These are phyloP conservation scores for Meiosimyza decipiens DNA, from an alignment of 2,888 invertebrate genomes.

Conservation along the genomic window DNA sequence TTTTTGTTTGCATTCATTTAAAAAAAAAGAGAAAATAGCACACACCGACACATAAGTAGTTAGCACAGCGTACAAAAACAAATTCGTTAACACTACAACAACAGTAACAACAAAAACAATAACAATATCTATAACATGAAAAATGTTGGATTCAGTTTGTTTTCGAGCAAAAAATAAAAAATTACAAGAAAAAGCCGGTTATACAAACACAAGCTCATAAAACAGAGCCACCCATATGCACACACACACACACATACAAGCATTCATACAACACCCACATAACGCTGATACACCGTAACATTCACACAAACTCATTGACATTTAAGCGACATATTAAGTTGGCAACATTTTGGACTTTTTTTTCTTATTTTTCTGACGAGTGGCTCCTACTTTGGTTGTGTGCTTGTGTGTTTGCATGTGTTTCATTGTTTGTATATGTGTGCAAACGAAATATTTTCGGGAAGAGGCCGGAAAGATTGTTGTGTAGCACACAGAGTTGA, in stretches of 20 bases:
- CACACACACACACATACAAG: too few species aligned
- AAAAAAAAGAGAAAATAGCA: background rate
- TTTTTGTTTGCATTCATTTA: background rate
- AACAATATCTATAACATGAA: too few species aligned
- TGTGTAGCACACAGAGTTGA: too few species aligned
- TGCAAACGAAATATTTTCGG: background rate
- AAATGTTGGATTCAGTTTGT: too few species aligned
- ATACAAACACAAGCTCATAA: background rate
- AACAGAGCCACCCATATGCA: background rate
- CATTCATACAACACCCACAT: too few species aligned
- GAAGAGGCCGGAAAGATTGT: too few species aligned
- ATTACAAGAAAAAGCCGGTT: background rate
- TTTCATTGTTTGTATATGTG: conserved; percentile 5
- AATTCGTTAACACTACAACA: too few species aligned
- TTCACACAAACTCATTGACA: conserved; percentile 4
- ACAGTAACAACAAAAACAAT: too few species aligned
- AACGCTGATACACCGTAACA: too few species aligned
- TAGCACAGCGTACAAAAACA: too few species aligned
- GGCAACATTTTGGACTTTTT: conserved; percentile 14
- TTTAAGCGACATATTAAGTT: conserved; percentile 19
- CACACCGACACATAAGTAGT: background rate
- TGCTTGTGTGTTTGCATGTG: background rate
- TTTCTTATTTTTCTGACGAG: background rate
- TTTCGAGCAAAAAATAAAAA: conserved; percentile 23
- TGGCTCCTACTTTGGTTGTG: background rate